Conservation (phyloP, 2,113 vertebrate species). For the cat (Felis catus) region DNA sequence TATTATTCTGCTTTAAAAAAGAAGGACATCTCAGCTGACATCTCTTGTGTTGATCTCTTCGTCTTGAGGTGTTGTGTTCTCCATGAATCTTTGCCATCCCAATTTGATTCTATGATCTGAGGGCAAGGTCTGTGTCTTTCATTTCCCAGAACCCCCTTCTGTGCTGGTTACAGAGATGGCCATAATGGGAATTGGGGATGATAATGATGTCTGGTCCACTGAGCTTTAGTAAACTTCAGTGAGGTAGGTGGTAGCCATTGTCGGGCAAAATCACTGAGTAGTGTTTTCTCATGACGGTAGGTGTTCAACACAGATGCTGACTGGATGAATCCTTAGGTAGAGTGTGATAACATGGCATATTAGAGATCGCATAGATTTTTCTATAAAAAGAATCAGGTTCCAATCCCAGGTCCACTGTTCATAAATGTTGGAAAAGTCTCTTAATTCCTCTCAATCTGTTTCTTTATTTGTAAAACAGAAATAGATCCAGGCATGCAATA, state of each 20-base stretch:
- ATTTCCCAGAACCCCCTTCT: neutral
- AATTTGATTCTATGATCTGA: neutral
- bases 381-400: neutral
- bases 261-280: neutral
- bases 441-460: neutral
- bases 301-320: neutral
- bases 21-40: neutral
- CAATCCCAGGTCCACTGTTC: neutral
- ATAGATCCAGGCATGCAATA: neutral
- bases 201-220: neutral
- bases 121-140: neutral
- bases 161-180: neutral
- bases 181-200: neutral
- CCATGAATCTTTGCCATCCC: neutral
- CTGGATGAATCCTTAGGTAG: neutral
- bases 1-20: neutral
- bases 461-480: slow-evolving; percentile 17
- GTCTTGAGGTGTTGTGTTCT: neutral
- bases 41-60: neutral
- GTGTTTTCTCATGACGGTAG: rapidly evolving
- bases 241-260: neutral
- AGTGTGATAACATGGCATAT: neutral
- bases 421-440: neutral
- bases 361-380: neutral
- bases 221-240: neutral